Percentiles rank a stretch among this genome's conserved stretches.
Conservation (phyloP, 1,140 invertebrate species). For the Lerema accius region DNA sequence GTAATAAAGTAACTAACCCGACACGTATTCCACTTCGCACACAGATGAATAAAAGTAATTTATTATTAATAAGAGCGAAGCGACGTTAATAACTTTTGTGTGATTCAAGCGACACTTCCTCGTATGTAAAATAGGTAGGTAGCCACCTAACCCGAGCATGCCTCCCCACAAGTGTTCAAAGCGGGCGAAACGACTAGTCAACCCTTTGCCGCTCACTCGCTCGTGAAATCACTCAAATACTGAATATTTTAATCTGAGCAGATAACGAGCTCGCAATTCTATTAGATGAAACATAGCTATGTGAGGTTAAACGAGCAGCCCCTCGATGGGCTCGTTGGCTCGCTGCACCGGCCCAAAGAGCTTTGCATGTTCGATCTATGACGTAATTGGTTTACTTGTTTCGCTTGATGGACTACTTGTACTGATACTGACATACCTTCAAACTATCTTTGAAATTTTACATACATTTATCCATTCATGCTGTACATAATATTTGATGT, state of each 20-base stretch:
- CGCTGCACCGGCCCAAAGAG: slow-evolving; percentile 38
- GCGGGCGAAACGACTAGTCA: slow-evolving; percentile 78
- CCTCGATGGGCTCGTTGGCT: slow-evolving; percentile 44
- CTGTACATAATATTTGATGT: too few species aligned
- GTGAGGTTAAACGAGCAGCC: slow-evolving; percentile 69
- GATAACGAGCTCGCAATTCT: slow-evolving; percentile 82
- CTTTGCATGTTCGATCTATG: slow-evolving; percentile 37
- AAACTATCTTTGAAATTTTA: too few species aligned
- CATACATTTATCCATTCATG: too few species aligned
- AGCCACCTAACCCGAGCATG: slow-evolving; percentile 53
- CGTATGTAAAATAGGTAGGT: slow-evolving; percentile 65
- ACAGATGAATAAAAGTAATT: slow-evolving; percentile 28
- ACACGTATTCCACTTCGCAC: slow-evolving; percentile 35
- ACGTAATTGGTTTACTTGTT: background rate
- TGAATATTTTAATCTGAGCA: slow-evolving; percentile 83
- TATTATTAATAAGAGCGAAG: slow-evolving; percentile 42
- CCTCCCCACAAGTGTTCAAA: slow-evolving; percentile 78
- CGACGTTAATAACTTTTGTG: slow-evolving; percentile 50
- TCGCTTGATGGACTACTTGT: too few species aligned
- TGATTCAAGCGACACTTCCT: slow-evolving; percentile 54
- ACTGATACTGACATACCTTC: too few species aligned
- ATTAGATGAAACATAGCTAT: slow-evolving; percentile 80
- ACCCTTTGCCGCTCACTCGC: slow-evolving; percentile 80
- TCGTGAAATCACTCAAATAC: slow-evolving; percentile 83
- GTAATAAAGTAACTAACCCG: slow-evolving; percentile 28